These are phyloP conservation scores for Dioctria linearis DNA, from an alignment of 2,888 invertebrate species.

Conservation along the genomic window DNA sequence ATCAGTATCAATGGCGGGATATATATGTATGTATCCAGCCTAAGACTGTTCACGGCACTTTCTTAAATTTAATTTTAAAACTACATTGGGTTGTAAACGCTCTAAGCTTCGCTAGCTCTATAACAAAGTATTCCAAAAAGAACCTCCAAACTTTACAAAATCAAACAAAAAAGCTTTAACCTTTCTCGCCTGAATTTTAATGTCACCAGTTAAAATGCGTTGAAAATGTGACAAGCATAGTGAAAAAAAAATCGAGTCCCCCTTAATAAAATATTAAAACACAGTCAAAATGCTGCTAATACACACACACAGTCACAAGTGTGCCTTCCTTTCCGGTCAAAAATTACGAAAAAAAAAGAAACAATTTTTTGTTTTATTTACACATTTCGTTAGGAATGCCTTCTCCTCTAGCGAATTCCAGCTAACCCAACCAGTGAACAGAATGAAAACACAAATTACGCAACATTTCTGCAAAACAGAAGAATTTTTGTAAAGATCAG, in stretches of 20 bases:
- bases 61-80: too few species aligned
- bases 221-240: background rate
- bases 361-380: constrained; percentile 19
- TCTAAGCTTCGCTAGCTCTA: too few species aligned
- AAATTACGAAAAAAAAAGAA: background rate
- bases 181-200: background rate
- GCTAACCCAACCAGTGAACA: background rate
- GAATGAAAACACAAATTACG: constrained; percentile 22
- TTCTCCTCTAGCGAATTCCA: too few species aligned
- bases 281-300: background rate
- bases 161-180: too few species aligned
- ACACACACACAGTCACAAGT: background rate
- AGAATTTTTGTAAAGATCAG: constrained; percentile 38
- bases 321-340: background rate
- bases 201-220: background rate
- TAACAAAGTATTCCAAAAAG: too few species aligned
- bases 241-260: background rate
- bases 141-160: too few species aligned
- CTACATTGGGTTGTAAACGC: too few species aligned
- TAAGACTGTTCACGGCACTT: too few species aligned
- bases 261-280: background rate
- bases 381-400: constrained; percentile 14
- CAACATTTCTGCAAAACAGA: constrained; percentile 31
- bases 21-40: too few species aligned
- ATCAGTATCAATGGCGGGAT: too few species aligned